Base-by-base conservation (phyloP, 2,888 invertebrate species). In the Fissipunctia ypsillon region DNA sequence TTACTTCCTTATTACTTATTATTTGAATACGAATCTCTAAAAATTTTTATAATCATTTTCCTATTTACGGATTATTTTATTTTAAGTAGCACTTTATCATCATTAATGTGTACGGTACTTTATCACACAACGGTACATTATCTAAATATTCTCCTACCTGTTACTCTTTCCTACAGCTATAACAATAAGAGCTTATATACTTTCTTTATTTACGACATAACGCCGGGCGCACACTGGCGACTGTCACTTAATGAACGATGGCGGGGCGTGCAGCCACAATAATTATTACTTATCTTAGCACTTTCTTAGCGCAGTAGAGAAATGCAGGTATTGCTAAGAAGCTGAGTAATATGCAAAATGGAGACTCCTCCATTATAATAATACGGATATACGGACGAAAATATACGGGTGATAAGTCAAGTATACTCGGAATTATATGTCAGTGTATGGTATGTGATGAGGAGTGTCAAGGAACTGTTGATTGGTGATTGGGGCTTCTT, bases 281-380 rank as follows among this genome's bases (percentile, higher is more conserved):
- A 16, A 57, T 14, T 60, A 12, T 52, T 52, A 25, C 9, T 25
- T 73, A n/a, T 41, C 28, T 28, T 25, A 25, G 41, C 48, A 60
- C 50, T 59, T 25, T 28, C 25, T 16, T 28, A 61, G 14, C 4
- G 28, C 43, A 45, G n/a, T 14, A 22, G 61, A 43, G 25, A 25
- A 12, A 19, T 71, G 50, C 50, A 43, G 28, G 25, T 25, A 22
- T 2, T 19, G 43, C 25, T 61, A 28, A 41, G 31, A 43, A 35
- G 31, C 61, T 43, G 35, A 73, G 35, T 43, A 16, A 14, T 52
- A 43, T 43, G 60, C n/a, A 61, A 71, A 60, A 35, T 3, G 16
- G 50, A 10, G n/a, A n/a, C n/a, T n/a, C n/a, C n/a, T n/a, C n/a
- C n/a, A n/a, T n/a, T n/a, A n/a, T n/a, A n/a, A n/a, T n/a, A n/a